Evolutionary conservation across 37 sponge, comb jelly and placozoan species (phyloP), one percentile per base, ranked within the genome.

Genomic region (Aphrocallistes beatrix): DNA sequence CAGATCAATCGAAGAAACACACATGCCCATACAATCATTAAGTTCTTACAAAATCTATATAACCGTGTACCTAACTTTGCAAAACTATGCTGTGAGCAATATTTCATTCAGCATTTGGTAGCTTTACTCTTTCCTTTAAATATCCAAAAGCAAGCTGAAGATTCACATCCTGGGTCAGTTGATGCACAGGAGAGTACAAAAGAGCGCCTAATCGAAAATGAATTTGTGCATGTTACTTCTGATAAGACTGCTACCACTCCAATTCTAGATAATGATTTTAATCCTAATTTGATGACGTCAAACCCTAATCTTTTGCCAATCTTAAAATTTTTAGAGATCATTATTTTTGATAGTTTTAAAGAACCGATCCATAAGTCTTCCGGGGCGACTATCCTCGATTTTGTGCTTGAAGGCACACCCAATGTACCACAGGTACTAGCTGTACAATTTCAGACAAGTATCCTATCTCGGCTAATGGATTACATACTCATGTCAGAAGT

Each of bases 21-120:
- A 13, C 34, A 28, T 36, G 91, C 90, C 1, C 86, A 90, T 6
- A 87, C 88, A 8, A 50, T 95, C 9, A 85, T 93, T 82, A 89
- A 93, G 51, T 95, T 91, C 81, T 51, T 95, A 1, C 82, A 85
- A 40, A 85, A 86, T 19, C 51, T 93, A 6, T 95, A 92, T 84
- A 48, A 49, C 16, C 85, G 36, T 38, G 39, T 91, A 0, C 93
- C 92, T 6, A 50, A 93, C 48, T 93, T 95, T 84, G 85, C 84
- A 25, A 39, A 0, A 32, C 16, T 89, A 23, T 84, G 89, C 21
- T 38, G 51, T 3, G 51, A 84, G 0, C 90, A 82, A 30, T 90
- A 91, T 69, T 91, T 95, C 81, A 85, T 95, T 16, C 94, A 95
- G 30, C 86, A 85, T 32, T 89, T 95, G 13, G 90, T 84, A 0